Evolutionary conservation across 35 echinoderm and acorn worm genomes (phyloP).

Genomic region (Holothuria glaberrima): DNA sequence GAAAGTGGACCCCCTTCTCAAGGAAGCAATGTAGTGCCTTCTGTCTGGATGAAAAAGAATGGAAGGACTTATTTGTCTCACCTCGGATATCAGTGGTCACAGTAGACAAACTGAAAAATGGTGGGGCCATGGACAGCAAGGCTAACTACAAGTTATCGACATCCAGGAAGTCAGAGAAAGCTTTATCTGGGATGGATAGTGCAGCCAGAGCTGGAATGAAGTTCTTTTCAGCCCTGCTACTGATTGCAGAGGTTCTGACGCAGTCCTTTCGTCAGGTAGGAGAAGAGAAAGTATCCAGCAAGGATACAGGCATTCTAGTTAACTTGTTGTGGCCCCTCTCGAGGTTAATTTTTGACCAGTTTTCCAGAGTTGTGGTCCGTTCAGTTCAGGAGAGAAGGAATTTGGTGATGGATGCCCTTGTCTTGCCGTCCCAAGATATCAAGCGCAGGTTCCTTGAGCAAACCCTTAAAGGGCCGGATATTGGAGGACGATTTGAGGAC

Average conservation of each 20-base stretch:
- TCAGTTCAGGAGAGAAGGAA: background rate
- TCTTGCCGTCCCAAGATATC: background rate
- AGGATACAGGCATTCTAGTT: background rate
- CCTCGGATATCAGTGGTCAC: background rate
- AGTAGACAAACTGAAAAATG: constrained; percentile 12
- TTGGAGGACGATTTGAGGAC: constrained; percentile 2
- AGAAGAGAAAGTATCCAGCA: background rate
- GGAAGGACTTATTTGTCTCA: background rate
- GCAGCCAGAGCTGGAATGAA: constrained; percentile 8
- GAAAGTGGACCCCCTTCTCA: no score
- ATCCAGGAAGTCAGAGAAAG: background rate
- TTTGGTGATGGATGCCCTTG: background rate
- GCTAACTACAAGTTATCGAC: background rate
- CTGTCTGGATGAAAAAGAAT: background rate
- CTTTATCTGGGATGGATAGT: background rate
- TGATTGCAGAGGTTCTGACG: constrained; percentile 2
- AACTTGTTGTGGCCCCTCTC: background rate
- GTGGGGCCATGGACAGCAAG: background rate
- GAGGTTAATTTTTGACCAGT: constrained; percentile 18
- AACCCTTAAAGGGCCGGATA: background rate
- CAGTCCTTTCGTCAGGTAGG: constrained; percentile 9
- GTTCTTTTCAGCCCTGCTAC: background rate
- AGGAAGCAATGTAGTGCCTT: no score
- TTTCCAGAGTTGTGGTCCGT: background rate
- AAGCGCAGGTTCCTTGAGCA: constrained; percentile 17